Evolutionary conservation across 1,140 invertebrate genomes (phyloP).

Genomic region (Drosophila busckii): DNA sequence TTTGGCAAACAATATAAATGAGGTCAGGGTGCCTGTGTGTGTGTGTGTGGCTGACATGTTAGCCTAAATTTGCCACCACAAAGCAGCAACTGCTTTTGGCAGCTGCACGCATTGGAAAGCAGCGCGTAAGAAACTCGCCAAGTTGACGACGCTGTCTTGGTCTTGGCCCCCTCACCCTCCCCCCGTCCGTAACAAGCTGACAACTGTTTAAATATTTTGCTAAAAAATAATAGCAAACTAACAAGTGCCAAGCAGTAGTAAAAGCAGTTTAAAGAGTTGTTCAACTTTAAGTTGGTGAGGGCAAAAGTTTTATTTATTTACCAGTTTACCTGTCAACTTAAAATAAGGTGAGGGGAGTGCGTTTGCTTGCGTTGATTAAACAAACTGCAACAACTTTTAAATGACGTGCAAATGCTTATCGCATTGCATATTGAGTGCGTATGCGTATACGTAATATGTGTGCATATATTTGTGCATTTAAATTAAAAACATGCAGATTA

Average conservation of each 20-base stretch:
- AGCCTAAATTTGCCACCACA: slow-evolving; percentile 72
- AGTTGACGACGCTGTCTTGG: slow-evolving; percentile 47
- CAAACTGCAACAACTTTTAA: slow-evolving; percentile 46
- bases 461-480: slow-evolving; percentile 1
- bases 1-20: not conserved
- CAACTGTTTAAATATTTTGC: slow-evolving; percentile 33
- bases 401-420: slow-evolving; percentile 53
- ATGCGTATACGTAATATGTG: not conserved
- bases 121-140: slow-evolving; percentile 66
- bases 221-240: slow-evolving; percentile 11
- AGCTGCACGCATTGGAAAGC: slow-evolving; percentile 66
- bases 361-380: slow-evolving; percentile 33
- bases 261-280: slow-evolving; percentile 48
- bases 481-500: too few species aligned
- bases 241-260: slow-evolving; percentile 5
- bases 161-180: not conserved
- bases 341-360: slow-evolving; percentile 16
- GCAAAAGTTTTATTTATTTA: too few species aligned
- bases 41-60: slow-evolving; percentile 66
- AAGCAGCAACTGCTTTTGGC: slow-evolving; percentile 64
- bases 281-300: too few species aligned
- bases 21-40: not conserved
- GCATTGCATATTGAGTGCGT: not conserved
- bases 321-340: too few species aligned
- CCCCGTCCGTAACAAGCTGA: slow-evolving; percentile 26